Evolutionary conservation across 2,888 invertebrate species (phyloP).

Genomic region (Elysia crispata): DNA sequence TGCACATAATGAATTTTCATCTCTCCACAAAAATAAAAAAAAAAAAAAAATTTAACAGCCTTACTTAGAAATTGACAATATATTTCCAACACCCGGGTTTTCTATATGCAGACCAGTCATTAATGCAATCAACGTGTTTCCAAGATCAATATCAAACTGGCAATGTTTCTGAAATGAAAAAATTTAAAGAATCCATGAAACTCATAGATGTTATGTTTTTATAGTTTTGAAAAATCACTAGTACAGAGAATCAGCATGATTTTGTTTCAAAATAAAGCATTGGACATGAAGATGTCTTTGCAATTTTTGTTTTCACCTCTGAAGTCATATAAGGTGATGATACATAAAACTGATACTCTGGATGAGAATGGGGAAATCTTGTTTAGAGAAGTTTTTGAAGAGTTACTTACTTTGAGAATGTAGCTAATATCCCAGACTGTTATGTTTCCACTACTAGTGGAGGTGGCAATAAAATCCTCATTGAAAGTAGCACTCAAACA

Average conservation of each 20-base stretch:
- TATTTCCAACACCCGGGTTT: slow-evolving; percentile 15
- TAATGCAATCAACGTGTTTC: slow-evolving; percentile 68
- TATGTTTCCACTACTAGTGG: slow-evolving; percentile 81
- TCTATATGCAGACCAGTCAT: slow-evolving; percentile 69
- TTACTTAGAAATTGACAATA: slow-evolving; percentile 27
- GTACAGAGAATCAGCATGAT: too few relatives aligned
- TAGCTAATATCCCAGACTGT: slow-evolving; percentile 91
- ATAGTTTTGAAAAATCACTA: too few relatives aligned
- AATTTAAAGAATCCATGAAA: not conserved
- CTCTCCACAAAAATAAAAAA: too few relatives aligned
- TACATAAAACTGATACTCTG: too few relatives aligned
- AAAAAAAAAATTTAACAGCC: not conserved
- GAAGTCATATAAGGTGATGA: too few relatives aligned
- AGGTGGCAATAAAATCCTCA: slow-evolving; percentile 80
- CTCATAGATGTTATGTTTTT: too few relatives aligned
- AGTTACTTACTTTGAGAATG: slow-evolving; percentile 82
- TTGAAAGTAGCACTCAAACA: slow-evolving; percentile 78
- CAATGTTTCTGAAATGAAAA: slow-evolving; percentile 78
- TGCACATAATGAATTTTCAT: too few relatives aligned
- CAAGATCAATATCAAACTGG: slow-evolving; percentile 78
- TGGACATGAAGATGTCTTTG: too few relatives aligned
- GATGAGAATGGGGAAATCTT: too few relatives aligned
- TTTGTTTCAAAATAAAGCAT: too few relatives aligned
- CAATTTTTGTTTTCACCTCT: too few relatives aligned
- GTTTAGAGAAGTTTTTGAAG: too few relatives aligned